Evolutionary conservation across 2,888 invertebrate genomes (phyloP).

Genomic region (Pinctada fucata): DNA sequence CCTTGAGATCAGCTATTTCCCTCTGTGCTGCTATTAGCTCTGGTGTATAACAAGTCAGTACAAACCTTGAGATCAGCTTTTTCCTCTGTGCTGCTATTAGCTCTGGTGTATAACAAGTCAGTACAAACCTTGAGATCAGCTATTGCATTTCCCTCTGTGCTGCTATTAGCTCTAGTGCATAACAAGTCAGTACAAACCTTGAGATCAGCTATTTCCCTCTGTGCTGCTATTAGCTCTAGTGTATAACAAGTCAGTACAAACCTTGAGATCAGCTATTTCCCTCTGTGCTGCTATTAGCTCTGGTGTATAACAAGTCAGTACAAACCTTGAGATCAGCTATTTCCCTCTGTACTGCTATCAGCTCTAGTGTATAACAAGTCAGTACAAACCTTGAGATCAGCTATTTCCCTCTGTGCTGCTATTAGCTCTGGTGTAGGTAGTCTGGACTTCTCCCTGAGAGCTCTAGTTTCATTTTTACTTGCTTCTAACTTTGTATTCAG

Average conservation of each 20-base stretch:
- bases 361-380: too few species aligned
- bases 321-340: too few species aligned
- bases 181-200: constrained; percentile 79
- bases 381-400: constrained; percentile 82
- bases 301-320: too few species aligned
- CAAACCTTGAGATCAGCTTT: constrained; percentile 83
- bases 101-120: constrained; percentile 78
- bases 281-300: constrained; percentile 68
- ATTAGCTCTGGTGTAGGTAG: constrained; percentile 82
- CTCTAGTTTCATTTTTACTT: constrained; percentile 82
- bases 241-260: constrained; percentile 68
- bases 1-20: too few species aligned
- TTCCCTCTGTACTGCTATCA: too few species aligned
- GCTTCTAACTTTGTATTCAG: constrained; percentile 83
- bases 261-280: too few species aligned
- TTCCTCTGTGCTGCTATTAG: constrained; percentile 85
- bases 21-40: too few species aligned
- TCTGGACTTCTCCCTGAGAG: constrained; percentile 82
- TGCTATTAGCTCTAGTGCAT: too few species aligned
- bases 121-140: too few species aligned
- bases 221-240: constrained; percentile 82
- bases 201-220: constrained; percentile 85
- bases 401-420: constrained; percentile 85
- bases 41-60: too few species aligned
- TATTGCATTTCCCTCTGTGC: too few species aligned